Evolutionary conservation across 1,140 invertebrate genomes (phyloP).

Genomic region (Rhyzopertha dominica): DNA sequence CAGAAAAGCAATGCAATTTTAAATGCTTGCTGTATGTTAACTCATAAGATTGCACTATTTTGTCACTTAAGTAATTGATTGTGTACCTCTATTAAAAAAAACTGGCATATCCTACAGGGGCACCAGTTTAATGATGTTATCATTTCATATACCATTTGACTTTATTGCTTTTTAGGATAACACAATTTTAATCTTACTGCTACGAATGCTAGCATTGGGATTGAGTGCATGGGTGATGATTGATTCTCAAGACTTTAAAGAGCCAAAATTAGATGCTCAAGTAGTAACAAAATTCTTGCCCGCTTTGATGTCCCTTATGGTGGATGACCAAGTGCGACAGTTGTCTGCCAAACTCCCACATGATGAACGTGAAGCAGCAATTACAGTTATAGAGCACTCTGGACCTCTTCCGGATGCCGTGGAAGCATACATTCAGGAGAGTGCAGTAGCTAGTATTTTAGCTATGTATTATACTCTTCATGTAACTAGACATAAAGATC

Average conservation of each 20-base stretch:
- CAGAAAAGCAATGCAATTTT: too few relatives aligned
- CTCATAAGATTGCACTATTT: too few relatives aligned
- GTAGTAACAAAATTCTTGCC: slow-evolving; percentile 94
- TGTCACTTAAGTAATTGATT: too few relatives aligned
- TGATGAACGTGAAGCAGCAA: slow-evolving; percentile 89
- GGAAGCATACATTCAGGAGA: slow-evolving; percentile 84
- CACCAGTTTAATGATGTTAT: too few relatives aligned
- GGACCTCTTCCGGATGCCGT: slow-evolving; percentile 89
- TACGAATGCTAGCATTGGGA: slow-evolving; percentile 89
- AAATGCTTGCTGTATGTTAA: too few relatives aligned
- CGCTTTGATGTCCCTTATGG: slow-evolving; percentile 90
- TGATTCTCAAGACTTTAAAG: slow-evolving; percentile 91
- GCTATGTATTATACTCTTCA: slow-evolving; percentile 95
- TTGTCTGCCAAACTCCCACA: slow-evolving; percentile 82
- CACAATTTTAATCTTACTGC: slow-evolving; percentile 80
- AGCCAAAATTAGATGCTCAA: slow-evolving; percentile 88
- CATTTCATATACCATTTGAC: too few relatives aligned
- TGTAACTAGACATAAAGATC: slow-evolving; percentile 74
- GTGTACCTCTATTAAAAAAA: too few relatives aligned
- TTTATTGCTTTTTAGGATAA: slow-evolving; percentile 66
- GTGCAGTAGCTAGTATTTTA: slow-evolving; percentile 83
- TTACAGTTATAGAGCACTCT: slow-evolving; percentile 91
- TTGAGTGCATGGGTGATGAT: slow-evolving; percentile 97
- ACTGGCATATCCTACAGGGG: too few relatives aligned
- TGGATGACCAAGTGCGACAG: slow-evolving; percentile 90